A percentile compares a stretch with the other conserved stretches of the same genome.
phyloP scores from a whole-genome alignment of 2,113 vertebrate species.

The Chunga burmeisteri region DNA sequence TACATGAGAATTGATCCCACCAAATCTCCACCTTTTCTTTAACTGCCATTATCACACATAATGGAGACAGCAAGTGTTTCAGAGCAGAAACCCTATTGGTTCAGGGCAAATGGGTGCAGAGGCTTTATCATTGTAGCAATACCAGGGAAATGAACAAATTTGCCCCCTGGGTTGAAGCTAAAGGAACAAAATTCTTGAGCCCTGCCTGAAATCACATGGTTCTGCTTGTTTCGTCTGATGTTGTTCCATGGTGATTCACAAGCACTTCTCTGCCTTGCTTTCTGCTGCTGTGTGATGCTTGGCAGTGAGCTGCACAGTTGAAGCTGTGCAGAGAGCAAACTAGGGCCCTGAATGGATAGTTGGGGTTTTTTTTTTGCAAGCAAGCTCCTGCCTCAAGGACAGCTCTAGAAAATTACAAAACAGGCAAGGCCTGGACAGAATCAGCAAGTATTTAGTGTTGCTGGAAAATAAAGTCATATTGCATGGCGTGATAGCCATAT shows the following conservation, averaged over 20 bases:
- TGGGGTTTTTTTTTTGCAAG: neutral
- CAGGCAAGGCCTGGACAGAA: neutral
- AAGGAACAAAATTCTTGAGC: conserved; percentile 42
- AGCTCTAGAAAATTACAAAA: neutral
- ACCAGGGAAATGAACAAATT: conserved; percentile 43
- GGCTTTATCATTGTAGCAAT: neutral
- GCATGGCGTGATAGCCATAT: neutral
- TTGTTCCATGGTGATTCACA: conserved; percentile 32
- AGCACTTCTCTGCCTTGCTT: conserved; percentile 15
- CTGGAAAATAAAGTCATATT: conserved; percentile 1
- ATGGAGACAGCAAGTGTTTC: neutral
- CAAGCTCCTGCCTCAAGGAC: neutral
- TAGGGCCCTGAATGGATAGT: neutral
- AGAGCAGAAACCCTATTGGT: neutral
- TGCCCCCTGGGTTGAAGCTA: conserved; percentile 47
- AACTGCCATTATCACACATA: neutral
- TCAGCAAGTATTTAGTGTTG: neutral
- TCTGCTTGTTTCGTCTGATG: neutral
- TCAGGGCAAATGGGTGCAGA: conserved; percentile 22
- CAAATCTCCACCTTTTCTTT: neutral
- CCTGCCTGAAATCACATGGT: conserved; percentile 56
- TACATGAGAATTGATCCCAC: neutral
- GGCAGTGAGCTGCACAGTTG: neutral
- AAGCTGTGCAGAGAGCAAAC: neutral
- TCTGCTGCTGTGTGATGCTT: conserved; percentile 28